Evolutionary conservation across 2,888 invertebrate species (phyloP).

Genomic region (Hedya salicella): DNA sequence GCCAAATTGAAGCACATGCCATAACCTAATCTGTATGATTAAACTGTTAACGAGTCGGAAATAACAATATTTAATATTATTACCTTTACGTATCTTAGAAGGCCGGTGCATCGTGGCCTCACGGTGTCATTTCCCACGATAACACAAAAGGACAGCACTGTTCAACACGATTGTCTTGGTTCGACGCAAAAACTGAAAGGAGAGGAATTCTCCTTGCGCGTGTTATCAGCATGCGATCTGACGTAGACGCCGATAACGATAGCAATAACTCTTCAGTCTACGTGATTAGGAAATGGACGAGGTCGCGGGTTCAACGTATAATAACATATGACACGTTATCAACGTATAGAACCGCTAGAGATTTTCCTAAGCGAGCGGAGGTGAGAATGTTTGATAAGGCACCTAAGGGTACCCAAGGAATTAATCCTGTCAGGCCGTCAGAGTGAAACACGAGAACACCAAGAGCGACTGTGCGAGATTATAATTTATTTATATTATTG

Average conservation of each 20-base stretch:
- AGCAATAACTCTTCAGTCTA: constrained; percentile 48
- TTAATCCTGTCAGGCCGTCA: too few relatives aligned
- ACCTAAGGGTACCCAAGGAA: too few relatives aligned
- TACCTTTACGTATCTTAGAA: constrained; percentile 61
- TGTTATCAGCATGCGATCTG: constrained; percentile 64
- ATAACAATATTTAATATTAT: constrained; percentile 2
- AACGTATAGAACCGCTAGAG: too few relatives aligned
- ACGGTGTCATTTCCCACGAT: constrained; percentile 58
- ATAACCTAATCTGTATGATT: neutral
- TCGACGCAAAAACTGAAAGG: constrained; percentile 61
- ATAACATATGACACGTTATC: constrained; percentile 5
- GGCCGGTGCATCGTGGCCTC: constrained; percentile 61
- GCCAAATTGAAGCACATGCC: neutral
- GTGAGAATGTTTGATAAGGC: too few relatives aligned
- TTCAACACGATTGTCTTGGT: constrained; percentile 58
- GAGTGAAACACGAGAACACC: too few relatives aligned
- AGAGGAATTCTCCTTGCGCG: constrained; percentile 50
- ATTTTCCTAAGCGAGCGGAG: too few relatives aligned
- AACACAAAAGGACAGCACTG: constrained; percentile 53
- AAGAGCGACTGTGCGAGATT: too few relatives aligned
- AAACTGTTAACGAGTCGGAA: neutral
- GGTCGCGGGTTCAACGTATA: constrained; percentile 34
- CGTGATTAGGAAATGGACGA: constrained; percentile 29
- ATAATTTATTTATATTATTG: too few relatives aligned
- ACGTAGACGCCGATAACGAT: constrained; percentile 64